phyloP scores from a whole-genome alignment of 2,113 vertebrate species.

The Chloroceryle aenea region DNA sequence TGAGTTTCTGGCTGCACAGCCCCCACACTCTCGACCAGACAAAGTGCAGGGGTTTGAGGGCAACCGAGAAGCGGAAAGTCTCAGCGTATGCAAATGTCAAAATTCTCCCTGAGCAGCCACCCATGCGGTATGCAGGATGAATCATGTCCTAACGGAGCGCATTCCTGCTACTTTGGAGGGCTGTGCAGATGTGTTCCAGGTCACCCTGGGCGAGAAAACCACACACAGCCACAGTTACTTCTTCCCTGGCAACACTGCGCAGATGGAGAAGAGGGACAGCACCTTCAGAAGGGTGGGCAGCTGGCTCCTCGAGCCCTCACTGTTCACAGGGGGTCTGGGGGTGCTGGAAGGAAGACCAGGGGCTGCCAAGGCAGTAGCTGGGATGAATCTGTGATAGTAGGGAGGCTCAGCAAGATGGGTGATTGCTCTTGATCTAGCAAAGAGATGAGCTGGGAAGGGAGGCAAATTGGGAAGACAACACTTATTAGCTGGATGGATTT shows the following conservation, averaged over 20 bases:
- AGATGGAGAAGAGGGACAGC: neutral
- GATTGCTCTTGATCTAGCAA: neutral
- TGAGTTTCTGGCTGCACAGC: neutral
- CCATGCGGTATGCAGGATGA: conserved; percentile 69
- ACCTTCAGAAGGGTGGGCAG: neutral
- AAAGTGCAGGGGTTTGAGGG: neutral
- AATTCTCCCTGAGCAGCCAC: conserved; percentile 66
- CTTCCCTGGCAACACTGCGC: neutral
- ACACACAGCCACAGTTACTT: conserved; percentile 28
- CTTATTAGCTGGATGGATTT: neutral
- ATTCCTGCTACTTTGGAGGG: conserved; percentile 57
- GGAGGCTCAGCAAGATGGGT: neutral
- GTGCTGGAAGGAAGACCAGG: neutral
- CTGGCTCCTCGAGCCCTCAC: fast-evolving
- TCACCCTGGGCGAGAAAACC: conserved; percentile 64
- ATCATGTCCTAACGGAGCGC: conserved; percentile 56
- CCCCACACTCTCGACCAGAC: fast-evolving
- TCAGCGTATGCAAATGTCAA: conserved; percentile 43
- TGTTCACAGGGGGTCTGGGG: neutral
- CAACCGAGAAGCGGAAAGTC: neutral
- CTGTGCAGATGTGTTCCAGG: conserved; percentile 63
- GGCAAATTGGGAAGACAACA: neutral
- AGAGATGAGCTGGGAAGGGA: neutral
- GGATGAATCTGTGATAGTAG: neutral
- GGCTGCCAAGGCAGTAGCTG: neutral